A percentile compares a stretch with the other conserved stretches of the same genome.
These are phyloP conservation scores for Takifugu ocellatus DNA, from an alignment of 2,797 vertebrate genomes.

Conservation along the genomic window DNA sequence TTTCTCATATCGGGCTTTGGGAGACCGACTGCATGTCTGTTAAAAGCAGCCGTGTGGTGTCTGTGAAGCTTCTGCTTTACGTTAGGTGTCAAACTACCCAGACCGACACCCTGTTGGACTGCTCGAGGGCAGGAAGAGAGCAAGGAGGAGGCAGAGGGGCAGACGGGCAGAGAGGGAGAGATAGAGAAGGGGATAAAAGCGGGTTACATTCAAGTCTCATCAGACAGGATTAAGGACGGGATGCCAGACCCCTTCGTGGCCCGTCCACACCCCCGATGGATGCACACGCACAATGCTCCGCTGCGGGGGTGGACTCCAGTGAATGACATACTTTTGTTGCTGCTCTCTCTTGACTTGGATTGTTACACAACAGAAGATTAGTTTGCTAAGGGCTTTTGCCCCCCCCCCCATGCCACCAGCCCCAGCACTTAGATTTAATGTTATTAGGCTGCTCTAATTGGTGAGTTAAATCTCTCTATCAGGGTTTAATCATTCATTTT, in stretches of 20 bases:
- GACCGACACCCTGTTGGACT: slow-evolving; percentile 13
- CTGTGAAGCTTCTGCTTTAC: slow-evolving; percentile 14
- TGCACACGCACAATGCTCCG: slow-evolving; percentile 18
- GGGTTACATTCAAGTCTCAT: slow-evolving; percentile 64
- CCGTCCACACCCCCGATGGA: slow-evolving; percentile 31
- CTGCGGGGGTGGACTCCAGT: slow-evolving; percentile 39
- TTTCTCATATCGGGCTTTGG: slow-evolving; percentile 11
- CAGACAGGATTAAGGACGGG: slow-evolving; percentile 70
- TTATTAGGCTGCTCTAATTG: slow-evolving; percentile 47
- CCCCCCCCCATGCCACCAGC: slow-evolving; percentile 8
- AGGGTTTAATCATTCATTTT: background rate
- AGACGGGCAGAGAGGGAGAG: slow-evolving; percentile 24
- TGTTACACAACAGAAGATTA: slow-evolving; percentile 66
- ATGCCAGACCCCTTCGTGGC: slow-evolving; percentile 60
- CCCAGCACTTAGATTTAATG: slow-evolving; percentile 46
- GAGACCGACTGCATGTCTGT: slow-evolving; percentile 6
- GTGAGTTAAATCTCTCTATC: slow-evolving; percentile 24
- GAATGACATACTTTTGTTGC: slow-evolving; percentile 47
- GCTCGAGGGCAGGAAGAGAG: slow-evolving; percentile 10
- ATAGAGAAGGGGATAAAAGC: slow-evolving; percentile 58
- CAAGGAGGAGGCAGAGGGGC: slow-evolving; percentile 10
- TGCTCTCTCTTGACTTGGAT: slow-evolving; percentile 27
- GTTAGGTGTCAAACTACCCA: slow-evolving; percentile 24
- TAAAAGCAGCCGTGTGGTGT: slow-evolving; percentile 16
- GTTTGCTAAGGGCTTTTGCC: slow-evolving; percentile 30